Base-by-base conservation (phyloP, 1,140 invertebrate species). In the Drosophila pachea region DNA sequence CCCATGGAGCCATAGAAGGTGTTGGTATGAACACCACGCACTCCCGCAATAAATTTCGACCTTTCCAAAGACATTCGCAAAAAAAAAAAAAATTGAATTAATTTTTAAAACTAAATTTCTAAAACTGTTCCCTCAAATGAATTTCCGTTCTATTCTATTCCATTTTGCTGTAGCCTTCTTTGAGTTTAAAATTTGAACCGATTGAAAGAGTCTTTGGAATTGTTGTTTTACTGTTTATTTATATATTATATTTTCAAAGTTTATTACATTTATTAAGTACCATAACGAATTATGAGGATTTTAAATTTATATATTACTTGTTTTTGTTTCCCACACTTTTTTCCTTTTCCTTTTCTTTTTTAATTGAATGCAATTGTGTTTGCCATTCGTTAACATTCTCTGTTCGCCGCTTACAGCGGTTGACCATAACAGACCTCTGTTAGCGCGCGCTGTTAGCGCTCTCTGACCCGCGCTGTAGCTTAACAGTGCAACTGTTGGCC, bases 11-110 rank as follows among this genome's bases (percentile, higher is more conserved):
- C 60, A 7, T 43, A 42, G 29, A 29, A 31, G 4, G 33, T 8
- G 36, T 40, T 54, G 8, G 32, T 16, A 2, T 29, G 42, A 5
- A 32, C 7, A 11, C 42, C 35, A 5, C 50, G 35, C 4, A 29
- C 38, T 7, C 59, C 52, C 43, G 52, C 50, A 47, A 29, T 63
- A 31, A 68, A 68, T 68, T 68, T 68, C 8, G 66, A 68, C 36
- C 52, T 36, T 50, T 68, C 59, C 16, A 68, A 68, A 29, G 66
- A 63, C 60, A 63, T 63, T 63, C 6, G 16, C 16, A 22, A 22
- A 3, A 22, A 22, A 22, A 22, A 22, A 22, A 22, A 22, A 22
- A 22, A 2, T 22, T 22, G 38, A 43, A 38, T 31, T 11, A 45
- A 47, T n/a, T 49, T 49, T 49, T 7, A 52, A 52, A 35, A 52